Evolutionary conservation across 2,113 vertebrate species (phyloP).

Genomic region (Halcyon senegalensis): DNA sequence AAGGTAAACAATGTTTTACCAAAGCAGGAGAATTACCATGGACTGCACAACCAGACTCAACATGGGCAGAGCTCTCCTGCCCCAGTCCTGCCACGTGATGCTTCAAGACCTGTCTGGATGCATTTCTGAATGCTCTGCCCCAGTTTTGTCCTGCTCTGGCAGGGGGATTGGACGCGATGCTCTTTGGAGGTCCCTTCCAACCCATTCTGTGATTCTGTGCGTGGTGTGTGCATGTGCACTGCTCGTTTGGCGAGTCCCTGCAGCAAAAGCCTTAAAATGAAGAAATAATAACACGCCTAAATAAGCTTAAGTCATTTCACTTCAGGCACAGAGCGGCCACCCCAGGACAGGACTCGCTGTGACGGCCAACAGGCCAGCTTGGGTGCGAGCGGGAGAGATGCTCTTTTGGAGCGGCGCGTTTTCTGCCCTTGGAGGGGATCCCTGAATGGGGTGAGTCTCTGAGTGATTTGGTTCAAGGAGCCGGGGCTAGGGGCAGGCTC

Average conservation of each 20-base stretch:
- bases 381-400: background rate
- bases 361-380: background rate
- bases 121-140: too few species aligned
- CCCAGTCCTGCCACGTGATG: background rate
- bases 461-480: too few species aligned
- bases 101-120: background rate
- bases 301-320: background rate
- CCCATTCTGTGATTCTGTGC: fast-evolving
- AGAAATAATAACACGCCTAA: background rate
- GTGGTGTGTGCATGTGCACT: fast-evolving
- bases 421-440: fast-evolving
- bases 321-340: background rate
- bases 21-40: fast-evolving
- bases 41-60: background rate
- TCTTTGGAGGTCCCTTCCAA: too few species aligned
- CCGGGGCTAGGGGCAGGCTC: background rate
- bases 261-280: background rate
- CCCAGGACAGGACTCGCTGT: fast-evolving
- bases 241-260: background rate
- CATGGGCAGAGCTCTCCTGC: background rate
- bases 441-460: fast-evolving
- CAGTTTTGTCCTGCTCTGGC: too few species aligned
- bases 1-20: background rate
- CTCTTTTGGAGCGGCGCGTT: fast-evolving
- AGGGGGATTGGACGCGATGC: too few species aligned